phyloP scores from a whole-genome alignment of 1,140 invertebrate species.

The Gyrodactylus salaris region DNA sequence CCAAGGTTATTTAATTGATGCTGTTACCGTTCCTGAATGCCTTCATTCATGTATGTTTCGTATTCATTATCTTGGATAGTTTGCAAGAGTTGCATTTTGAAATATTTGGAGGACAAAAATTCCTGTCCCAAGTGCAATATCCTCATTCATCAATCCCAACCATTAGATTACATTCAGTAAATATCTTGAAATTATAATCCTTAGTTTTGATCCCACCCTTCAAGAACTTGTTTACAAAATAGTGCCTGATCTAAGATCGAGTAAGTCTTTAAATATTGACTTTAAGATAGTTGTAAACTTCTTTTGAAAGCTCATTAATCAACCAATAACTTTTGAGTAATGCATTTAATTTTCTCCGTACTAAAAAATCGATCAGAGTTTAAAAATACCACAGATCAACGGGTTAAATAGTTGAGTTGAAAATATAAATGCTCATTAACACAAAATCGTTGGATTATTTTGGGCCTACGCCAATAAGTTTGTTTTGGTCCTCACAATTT shows the following conservation, averaged over 20 bases:
- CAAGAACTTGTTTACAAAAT: slow-evolving; percentile 88
- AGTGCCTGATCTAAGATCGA: slow-evolving; percentile 19
- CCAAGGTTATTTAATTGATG: slow-evolving; percentile 23
- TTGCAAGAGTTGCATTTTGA: slow-evolving; percentile 23
- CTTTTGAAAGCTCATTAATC: too few relatives aligned
- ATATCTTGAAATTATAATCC: slow-evolving; percentile 8
- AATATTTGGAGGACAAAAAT: slow-evolving; percentile 19
- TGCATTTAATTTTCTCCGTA: too few relatives aligned
- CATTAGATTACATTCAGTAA: slow-evolving; percentile 19
- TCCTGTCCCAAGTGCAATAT: slow-evolving; percentile 20
- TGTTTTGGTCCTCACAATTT: too few relatives aligned
- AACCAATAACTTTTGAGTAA: too few relatives aligned
- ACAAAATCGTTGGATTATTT: too few relatives aligned
- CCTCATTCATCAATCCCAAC: slow-evolving; percentile 24
- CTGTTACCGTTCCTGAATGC: slow-evolving; percentile 24
- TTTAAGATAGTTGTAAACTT: too few relatives aligned
- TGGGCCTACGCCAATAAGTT: too few relatives aligned
- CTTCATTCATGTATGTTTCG: slow-evolving; percentile 20
- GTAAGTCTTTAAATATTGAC: too few relatives aligned
- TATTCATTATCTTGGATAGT: slow-evolving; percentile 12
- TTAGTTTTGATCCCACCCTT: slow-evolving; percentile 51
- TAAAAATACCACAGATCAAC: too few relatives aligned
- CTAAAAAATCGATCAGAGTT: too few relatives aligned
- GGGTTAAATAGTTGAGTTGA: too few relatives aligned
- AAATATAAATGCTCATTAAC: too few relatives aligned